A percentile compares a stretch with the other conserved stretches of the same genome.
Evolutionary conservation across 2,113 vertebrate species (phyloP).

Genomic region (Butorides virescens): DNA sequence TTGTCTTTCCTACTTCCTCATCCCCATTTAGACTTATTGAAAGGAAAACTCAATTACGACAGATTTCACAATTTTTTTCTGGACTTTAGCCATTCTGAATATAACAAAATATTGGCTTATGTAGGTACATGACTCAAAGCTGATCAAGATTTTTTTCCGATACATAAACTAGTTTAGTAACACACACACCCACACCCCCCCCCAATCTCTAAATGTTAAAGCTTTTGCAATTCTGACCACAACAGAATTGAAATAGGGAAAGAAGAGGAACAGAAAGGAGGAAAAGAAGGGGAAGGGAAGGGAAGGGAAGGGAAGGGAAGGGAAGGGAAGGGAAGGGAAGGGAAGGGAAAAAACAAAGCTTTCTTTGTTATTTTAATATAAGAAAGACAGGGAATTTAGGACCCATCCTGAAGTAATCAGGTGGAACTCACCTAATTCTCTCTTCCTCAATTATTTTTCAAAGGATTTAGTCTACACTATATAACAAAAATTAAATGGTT

Average conservation of each 20-base stretch:
- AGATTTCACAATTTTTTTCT: background rate
- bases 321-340: too few species aligned
- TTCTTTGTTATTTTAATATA: background rate
- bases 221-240: background rate
- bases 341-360: background rate
- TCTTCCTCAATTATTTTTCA: background rate
- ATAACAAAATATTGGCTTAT: background rate
- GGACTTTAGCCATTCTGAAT: background rate
- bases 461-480: background rate
- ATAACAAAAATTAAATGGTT: background rate
- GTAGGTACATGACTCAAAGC: background rate
- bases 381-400: background rate
- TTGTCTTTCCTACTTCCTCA: background rate
- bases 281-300: background rate
- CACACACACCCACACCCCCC: too few species aligned
- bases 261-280: background rate
- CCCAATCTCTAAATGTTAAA: background rate
- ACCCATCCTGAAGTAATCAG: background rate
- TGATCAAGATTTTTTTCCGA: background rate
- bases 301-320: background rate
- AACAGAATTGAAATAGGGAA: background rate
- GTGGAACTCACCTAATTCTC: background rate
- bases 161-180: background rate
- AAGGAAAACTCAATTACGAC: background rate
- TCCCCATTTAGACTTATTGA: background rate